Percentiles rank a stretch among this genome's conserved stretches.
phyloP scores from a whole-genome alignment of 2,888 invertebrate species.

The Andricus curvator region DNA sequence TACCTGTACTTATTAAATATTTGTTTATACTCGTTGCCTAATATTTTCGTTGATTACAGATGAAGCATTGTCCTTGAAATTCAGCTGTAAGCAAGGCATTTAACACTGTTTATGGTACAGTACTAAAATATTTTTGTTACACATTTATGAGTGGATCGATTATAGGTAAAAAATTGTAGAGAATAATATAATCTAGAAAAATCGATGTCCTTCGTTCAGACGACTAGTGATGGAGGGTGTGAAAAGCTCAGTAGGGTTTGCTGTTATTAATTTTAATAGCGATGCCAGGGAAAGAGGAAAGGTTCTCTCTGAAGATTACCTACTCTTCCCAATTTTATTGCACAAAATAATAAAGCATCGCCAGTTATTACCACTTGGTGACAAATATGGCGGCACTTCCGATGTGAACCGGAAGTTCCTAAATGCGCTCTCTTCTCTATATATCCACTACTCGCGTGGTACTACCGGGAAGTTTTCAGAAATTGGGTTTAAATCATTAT shows the following conservation, averaged over 20 bases:
- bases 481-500: too few relatives aligned
- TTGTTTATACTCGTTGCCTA: too few relatives aligned
- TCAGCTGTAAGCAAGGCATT: too few relatives aligned
- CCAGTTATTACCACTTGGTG: conserved; percentile 65
- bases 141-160: too few relatives aligned
- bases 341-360: conserved; percentile 64
- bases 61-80: too few relatives aligned
- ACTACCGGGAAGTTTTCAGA: background rate
- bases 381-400: conserved; percentile 75
- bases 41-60: too few relatives aligned
- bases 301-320: conserved; percentile 47
- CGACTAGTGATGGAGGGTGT: conserved; percentile 46
- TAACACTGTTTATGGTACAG: too few relatives aligned
- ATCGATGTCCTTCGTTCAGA: conserved; percentile 15
- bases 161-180: too few relatives aligned
- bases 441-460: too few relatives aligned
- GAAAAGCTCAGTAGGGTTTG: conserved; percentile 53
- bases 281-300: conserved; percentile 43
- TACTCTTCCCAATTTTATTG: conserved; percentile 35
- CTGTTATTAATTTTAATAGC: conserved; percentile 73
- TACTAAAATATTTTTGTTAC: too few relatives aligned
- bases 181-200: background rate
- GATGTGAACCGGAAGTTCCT: conserved; percentile 66
- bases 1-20: too few relatives aligned
- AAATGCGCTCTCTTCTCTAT: conserved; percentile 58